Evolutionary conservation across 2,888 invertebrate genomes (phyloP), one percentile per base, ranked within the genome.

Genomic region (Synergus japonicus): DNA sequence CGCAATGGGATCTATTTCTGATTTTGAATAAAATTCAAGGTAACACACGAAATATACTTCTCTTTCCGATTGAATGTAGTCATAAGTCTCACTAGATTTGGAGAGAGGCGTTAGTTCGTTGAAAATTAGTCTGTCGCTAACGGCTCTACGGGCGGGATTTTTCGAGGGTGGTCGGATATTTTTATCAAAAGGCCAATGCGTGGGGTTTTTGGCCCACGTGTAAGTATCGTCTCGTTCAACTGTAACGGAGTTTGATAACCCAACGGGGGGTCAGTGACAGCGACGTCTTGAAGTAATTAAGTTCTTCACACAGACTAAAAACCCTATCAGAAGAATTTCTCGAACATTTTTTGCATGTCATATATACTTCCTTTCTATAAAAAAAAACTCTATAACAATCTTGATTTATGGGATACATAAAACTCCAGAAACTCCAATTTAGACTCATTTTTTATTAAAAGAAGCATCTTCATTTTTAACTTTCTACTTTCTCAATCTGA

Each of bases 241-340:
- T 81, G 79, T 82, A 82, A 82, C 79, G 78, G 78, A 79, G 83
- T 83, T 80, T 85, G 84, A 85, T 85, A 83, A 84, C 82, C 85
- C 78, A 79, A 69, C 79, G 29, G 29, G 82, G 79, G 84, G 84
- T 85, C 84, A 85, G 82, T 84, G 85, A 82, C 84, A 85, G 84
- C 81, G 82, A 79, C 80, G 77, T 81, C 76, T 81, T 67, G 76
- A 64, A 44, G 69, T 37, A 73, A 73, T 73, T 73, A 73, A 73
- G 10, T 37, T 73, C 37, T 73, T 73, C 67, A 15, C 46, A 12
- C 69, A 67, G 49, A 49, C 29, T n/a, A 54, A 49, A 73, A 46
- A 46, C 49, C 29, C 46, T 69, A 8, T 29, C 46, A 29, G 69
- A 22, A 29, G 54, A 54, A 73, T 49, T 73, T 73, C 69, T 49